Evolutionary conservation across 2,797 vertebrate genomes (phyloP).

Genomic region (Gila robusta): DNA sequence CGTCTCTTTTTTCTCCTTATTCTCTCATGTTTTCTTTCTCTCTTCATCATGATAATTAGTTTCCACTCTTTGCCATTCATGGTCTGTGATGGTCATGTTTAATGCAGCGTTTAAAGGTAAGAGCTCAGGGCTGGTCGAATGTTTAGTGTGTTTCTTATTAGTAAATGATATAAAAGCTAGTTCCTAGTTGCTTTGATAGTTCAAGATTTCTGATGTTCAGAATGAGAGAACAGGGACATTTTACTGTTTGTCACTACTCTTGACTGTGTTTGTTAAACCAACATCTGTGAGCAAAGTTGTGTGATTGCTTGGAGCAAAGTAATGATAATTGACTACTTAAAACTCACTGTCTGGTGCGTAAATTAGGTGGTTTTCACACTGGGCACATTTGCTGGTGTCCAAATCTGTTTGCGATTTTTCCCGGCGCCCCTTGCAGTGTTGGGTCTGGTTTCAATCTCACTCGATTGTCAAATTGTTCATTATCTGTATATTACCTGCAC

Average conservation of each 20-base stretch:
- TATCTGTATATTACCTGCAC: too few species aligned
- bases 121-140: slow-evolving; percentile 35
- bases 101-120: slow-evolving; percentile 76
- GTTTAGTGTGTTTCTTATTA: slow-evolving; percentile 11
- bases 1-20: slow-evolving; percentile 1
- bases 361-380: too few species aligned
- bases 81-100: slow-evolving; percentile 79
- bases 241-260: background rate
- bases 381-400: too few species aligned
- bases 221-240: background rate
- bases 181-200: background rate
- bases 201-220: background rate
- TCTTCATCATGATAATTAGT: slow-evolving; percentile 71
- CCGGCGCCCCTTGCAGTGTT: too few species aligned
- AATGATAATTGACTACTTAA: too few species aligned
- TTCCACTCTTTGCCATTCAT: slow-evolving; percentile 75
- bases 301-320: too few species aligned
- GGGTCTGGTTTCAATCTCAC: too few species aligned
- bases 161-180: background rate
- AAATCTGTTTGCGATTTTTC: too few species aligned
- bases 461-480: too few species aligned
- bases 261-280: background rate
- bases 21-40: slow-evolving; percentile 22
- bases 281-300: too few species aligned
- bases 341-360: too few species aligned